Evolutionary conservation across 2,888 invertebrate genomes (phyloP), one percentile per base, ranked within the genome.

Genomic region (Eristalinus sepulchralis): DNA sequence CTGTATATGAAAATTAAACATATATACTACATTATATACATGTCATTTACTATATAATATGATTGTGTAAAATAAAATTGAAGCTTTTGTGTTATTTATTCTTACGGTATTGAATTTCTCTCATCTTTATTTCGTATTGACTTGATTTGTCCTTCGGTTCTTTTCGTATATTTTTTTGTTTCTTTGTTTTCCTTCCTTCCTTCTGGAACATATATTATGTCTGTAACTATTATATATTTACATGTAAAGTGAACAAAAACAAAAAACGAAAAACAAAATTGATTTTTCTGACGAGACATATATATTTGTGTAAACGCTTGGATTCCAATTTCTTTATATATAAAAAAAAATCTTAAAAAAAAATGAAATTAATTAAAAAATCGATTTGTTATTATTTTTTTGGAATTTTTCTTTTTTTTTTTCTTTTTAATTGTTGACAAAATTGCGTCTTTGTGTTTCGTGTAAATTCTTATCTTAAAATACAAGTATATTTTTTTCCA

Each of bases 271-370:
- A 34, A 47, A 70, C 20, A 80, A 17, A 4, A 71, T 70, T 31
- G 27, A 27, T 27, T 71, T 72, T 59, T 22, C 77, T 66, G 64
- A 66, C 34, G 62, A 75, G 36, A 81, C 63, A 67, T 77, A 79
- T 27, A 88, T 86, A 76, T 73, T 82, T 83, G 76, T 82, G 79
- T 85, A 73, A 73, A 80, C 71, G 88, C 88, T 85, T 88, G 83
- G 55, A 83, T 73, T 79, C 64, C 64, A 84, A 87, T 80, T 72
- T 60, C 73, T 22, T 13, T 57, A 2, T 22, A 36, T 55, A 64
- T 77, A 72, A 31, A 75, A 33, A n/a, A 64, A 75, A n/a, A 59
- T 33, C 36, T 22, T 36, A 57, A 34, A 5, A 10, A 70, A 64
- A 33, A 34, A 6, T 57, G n/a, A 67, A 47, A 17, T 47, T 17